A percentile compares a stretch with the other conserved stretches of the same genome.
phyloP scores from a whole-genome alignment of 2,888 invertebrate genomes.

The Sthenelais limicola region DNA sequence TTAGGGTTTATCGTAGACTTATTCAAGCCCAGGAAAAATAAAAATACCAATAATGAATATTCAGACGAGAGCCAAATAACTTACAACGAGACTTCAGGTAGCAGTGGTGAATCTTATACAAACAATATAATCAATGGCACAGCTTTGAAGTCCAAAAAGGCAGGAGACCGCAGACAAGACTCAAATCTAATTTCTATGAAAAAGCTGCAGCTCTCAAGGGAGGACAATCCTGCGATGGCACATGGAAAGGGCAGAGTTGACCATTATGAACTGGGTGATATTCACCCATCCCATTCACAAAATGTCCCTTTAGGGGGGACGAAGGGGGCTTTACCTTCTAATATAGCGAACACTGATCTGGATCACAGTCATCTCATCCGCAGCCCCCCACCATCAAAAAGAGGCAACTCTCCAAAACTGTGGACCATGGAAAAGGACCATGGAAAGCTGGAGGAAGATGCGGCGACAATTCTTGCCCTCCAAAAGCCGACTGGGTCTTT shows the following conservation, averaged over 20 bases:
- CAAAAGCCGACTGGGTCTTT: neutral
- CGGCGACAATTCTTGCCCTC: constrained; percentile 29
- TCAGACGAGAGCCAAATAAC: neutral
- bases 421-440: constrained; percentile 10
- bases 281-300: constrained; percentile 34
- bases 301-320: constrained; percentile 22
- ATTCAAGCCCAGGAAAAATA: constrained; percentile 10
- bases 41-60: neutral
- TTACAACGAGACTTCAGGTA: neutral
- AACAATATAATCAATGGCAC: neutral
- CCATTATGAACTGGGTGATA: constrained; percentile 17
- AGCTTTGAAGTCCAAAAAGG: constrained; percentile 9
- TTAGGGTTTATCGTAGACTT: constrained; percentile 29
- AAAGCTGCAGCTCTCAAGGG: constrained; percentile 27
- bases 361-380: constrained; percentile 37
- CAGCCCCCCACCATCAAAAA: constrained; percentile 29
- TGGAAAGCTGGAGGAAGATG: constrained; percentile 36
- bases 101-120: neutral
- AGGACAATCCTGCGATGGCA: constrained; percentile 20
- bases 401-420: neutral
- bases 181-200: constrained; percentile 29
- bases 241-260: neutral
- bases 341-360: neutral
- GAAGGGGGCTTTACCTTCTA: neutral
- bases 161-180: neutral